These are phyloP conservation scores for Erythrocercus mccallii DNA, from an alignment of 2,113 vertebrate species.

Conservation along the genomic window DNA sequence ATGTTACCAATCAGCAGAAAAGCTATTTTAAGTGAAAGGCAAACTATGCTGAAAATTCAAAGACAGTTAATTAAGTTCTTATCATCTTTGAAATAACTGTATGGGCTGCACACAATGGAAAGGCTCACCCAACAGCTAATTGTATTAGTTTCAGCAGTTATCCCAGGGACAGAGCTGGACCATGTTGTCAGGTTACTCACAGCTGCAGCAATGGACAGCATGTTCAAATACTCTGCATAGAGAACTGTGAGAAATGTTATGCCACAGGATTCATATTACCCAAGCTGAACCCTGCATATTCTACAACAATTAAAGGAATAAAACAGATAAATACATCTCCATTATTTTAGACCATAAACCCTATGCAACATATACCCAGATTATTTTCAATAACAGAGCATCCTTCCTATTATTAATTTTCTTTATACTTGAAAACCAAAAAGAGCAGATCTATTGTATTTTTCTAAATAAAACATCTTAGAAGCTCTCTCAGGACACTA, in stretches of 20 bases:
- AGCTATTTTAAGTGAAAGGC: not conserved
- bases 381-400: not conserved
- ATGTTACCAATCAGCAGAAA: not conserved
- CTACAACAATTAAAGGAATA: not conserved
- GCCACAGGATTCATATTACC: not conserved
- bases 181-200: not conserved
- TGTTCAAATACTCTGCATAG: not conserved
- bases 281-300: not conserved
- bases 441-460: not conserved
- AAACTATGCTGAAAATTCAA: not conserved
- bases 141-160: not conserved
- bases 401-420: not conserved
- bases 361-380: not conserved
- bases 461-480: not conserved
- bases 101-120: not conserved
- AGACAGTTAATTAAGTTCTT: constrained; percentile 9
- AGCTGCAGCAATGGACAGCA: not conserved
- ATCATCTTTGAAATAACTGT: not conserved
- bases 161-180: not conserved
- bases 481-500: not conserved
- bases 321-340: not conserved
- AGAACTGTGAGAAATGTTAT: not conserved
- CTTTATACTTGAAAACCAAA: not conserved
- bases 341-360: not conserved
- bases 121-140: not conserved